These are phyloP conservation scores for Stomatorhinus ivindoensis DNA, from an alignment of 2,113 vertebrate genomes.

Conservation along the genomic window DNA sequence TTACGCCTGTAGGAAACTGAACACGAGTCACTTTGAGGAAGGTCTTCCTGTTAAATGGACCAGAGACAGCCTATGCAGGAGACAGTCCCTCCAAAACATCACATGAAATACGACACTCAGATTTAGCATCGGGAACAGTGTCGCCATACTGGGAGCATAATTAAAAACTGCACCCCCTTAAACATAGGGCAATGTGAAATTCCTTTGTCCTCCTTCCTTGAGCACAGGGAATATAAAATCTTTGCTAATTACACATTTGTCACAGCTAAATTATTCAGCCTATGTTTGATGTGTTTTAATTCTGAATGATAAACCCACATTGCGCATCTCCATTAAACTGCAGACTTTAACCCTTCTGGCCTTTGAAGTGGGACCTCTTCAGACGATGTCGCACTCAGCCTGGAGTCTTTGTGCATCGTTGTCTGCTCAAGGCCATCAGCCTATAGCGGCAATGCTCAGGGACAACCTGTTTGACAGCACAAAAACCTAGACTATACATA, in stretches of 20 bases:
- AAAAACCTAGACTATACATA: slow-evolving; percentile 44
- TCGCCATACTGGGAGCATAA: slow-evolving; percentile 48
- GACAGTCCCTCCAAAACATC: slow-evolving; percentile 44
- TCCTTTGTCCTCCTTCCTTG: slow-evolving; percentile 50
- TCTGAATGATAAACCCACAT: slow-evolving; percentile 49
- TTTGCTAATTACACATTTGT: slow-evolving; percentile 69
- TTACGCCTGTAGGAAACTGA: background rate
- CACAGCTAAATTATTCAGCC: slow-evolving; percentile 60
- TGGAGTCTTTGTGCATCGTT: slow-evolving; percentile 42
- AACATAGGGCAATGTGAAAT: slow-evolving; percentile 31
- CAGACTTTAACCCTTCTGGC: slow-evolving; percentile 49
- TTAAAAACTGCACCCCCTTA: slow-evolving; percentile 56
- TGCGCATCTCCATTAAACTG: slow-evolving; percentile 58
- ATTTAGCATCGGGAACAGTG: slow-evolving; percentile 37
- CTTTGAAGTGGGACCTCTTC: slow-evolving; percentile 48
- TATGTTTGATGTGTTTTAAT: slow-evolving; percentile 48
- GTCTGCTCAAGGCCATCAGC: slow-evolving; percentile 42
- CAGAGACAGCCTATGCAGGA: slow-evolving; percentile 26
- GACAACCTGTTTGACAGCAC: slow-evolving; percentile 51
- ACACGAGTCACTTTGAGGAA: slow-evolving; percentile 19
- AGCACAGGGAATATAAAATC: slow-evolving; percentile 52
- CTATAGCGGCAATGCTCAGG: slow-evolving; percentile 32
- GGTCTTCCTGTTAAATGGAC: slow-evolving; percentile 38
- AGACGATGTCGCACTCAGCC: slow-evolving; percentile 32
- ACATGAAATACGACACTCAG: slow-evolving; percentile 29